A percentile compares a stretch with the other conserved stretches of the same genome.
These are phyloP conservation scores for Neodiprion pinetum DNA, from an alignment of 1,140 invertebrate species.

Conservation along the genomic window DNA sequence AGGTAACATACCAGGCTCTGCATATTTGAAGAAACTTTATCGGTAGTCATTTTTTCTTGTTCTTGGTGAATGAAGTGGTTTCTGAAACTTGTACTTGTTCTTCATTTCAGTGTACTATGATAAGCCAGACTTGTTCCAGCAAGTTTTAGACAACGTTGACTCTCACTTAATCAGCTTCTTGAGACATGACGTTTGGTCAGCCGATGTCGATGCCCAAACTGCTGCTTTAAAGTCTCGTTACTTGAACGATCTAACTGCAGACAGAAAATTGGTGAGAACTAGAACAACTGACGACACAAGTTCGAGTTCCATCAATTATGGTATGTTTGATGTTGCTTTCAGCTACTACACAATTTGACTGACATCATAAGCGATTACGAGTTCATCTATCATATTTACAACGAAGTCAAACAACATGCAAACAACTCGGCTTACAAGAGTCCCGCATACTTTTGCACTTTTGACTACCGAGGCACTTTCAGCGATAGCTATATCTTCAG, in stretches of 20 bases:
- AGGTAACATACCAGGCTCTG: no score
- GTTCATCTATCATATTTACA: not conserved
- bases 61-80: no score
- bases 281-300: not conserved
- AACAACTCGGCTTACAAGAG: not conserved
- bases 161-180: not conserved
- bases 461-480: not conserved
- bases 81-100: not conserved
- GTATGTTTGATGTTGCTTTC: not conserved
- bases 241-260: not conserved
- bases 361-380: not conserved
- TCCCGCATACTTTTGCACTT: not conserved
- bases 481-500: not conserved
- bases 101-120: not conserved
- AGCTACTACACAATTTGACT: not conserved
- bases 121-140: not conserved
- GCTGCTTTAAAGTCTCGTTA: not conserved
- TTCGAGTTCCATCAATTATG: not conserved
- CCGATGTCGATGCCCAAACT: not conserved
- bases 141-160: not conserved
- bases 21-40: not conserved
- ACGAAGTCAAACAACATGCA: not conserved
- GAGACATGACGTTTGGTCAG: not conserved
- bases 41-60: no score
- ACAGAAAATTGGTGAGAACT: slow-evolving; percentile 7